A percentile compares a stretch with the other conserved stretches of the same genome.
Conservation (phyloP, 2,113 vertebrate species). For the Ammodytes marinus region DNA sequence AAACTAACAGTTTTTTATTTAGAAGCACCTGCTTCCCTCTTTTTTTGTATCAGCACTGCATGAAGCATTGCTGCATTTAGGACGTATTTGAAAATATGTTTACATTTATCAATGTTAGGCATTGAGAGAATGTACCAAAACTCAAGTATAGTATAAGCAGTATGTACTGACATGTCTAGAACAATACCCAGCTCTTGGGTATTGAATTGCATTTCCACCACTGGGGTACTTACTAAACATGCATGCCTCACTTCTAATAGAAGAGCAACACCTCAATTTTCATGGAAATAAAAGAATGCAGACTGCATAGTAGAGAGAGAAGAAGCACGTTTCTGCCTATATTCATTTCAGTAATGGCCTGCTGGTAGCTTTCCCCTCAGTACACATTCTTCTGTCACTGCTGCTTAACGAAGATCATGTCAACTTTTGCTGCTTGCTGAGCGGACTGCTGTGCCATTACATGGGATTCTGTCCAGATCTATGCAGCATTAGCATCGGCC, state of each 20-base stretch:
- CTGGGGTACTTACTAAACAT: constrained; percentile 13
- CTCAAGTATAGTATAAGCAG: neutral
- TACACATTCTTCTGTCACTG: constrained; percentile 23
- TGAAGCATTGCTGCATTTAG: neutral
- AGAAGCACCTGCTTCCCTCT: neutral
- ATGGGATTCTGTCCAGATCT: constrained; percentile 15
- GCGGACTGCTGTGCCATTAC: neutral
- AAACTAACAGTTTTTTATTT: neutral
- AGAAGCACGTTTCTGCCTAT: neutral
- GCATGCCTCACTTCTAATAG: constrained; percentile 9
- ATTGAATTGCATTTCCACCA: neutral
- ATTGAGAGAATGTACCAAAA: neutral
- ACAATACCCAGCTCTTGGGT: neutral
- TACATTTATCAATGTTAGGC: neutral
- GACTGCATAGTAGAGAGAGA: neutral
- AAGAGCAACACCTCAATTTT: neutral
- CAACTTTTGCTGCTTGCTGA: constrained; percentile 19
- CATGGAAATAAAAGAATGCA: neutral
- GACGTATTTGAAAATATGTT: neutral
- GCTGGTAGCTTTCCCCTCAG: neutral
- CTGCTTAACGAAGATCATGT: constrained; percentile 26
- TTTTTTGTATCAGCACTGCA: neutral
- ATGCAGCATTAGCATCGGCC: constrained; percentile 15
- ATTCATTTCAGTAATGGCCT: constrained; percentile 3
- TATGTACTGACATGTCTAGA: constrained; percentile 5